phyloP scores from a whole-genome alignment of 1,140 invertebrate species.

The Plodia interpunctella region DNA sequence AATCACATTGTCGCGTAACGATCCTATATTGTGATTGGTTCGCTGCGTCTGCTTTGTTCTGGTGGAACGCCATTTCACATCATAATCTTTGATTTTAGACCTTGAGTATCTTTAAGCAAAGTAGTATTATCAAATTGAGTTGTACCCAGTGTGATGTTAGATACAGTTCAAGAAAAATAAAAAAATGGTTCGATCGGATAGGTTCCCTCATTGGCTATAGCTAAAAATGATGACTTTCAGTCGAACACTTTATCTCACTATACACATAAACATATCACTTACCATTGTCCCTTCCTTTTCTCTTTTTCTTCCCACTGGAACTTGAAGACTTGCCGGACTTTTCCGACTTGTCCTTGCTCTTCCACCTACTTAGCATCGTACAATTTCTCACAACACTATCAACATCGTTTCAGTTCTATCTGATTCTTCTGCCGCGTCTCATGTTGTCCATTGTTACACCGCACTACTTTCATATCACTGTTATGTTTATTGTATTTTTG shows the following conservation, averaged over 20 bases:
- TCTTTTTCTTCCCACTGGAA: slow-evolving; percentile 62
- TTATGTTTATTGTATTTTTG: not conserved
- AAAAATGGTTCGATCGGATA: too few relatives aligned
- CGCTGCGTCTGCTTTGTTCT: too few relatives aligned
- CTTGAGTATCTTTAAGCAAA: too few relatives aligned
- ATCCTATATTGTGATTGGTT: too few relatives aligned
- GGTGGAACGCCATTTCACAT: too few relatives aligned
- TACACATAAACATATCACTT: slow-evolving; percentile 21
- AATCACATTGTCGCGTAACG: too few relatives aligned
- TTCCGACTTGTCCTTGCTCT: slow-evolving; percentile 70
- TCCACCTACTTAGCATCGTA: slow-evolving; percentile 66
- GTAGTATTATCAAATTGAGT: too few relatives aligned
- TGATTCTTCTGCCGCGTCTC: not conserved
- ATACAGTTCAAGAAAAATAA: too few relatives aligned
- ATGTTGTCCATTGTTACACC: not conserved
- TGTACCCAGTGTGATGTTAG: too few relatives aligned
- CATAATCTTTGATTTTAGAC: too few relatives aligned
- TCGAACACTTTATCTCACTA: not conserved
- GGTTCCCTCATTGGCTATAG: too few relatives aligned
- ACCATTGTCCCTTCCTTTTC: slow-evolving; percentile 69
- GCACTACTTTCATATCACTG: slow-evolving; percentile 17
- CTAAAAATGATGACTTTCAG: too few relatives aligned
- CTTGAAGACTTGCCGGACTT: slow-evolving; percentile 62
- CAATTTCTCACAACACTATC: slow-evolving; percentile 2
- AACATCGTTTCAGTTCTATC: not conserved